Evolutionary conservation across 2,797 vertebrate species (phyloP), one percentile per base, ranked within the genome.

Genomic region (Rallus crepitans): DNA sequence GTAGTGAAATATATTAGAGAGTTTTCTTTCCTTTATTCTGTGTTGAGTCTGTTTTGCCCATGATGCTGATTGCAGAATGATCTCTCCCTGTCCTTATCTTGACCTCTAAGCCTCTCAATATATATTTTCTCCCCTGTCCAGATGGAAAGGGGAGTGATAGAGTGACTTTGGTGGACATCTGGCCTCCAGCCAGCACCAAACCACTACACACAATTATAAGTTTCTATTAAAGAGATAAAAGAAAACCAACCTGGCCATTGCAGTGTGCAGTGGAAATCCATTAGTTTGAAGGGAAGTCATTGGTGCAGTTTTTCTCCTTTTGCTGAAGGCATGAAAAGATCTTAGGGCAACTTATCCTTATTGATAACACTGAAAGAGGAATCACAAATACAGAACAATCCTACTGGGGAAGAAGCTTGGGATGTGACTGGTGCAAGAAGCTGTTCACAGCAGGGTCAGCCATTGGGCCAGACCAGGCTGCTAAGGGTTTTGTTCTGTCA

Each of bases 341-440:
- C 35, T 60, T 24, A 75, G 14, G 7, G 8, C 39, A 64, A 5
- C 11, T 93, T n/a, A 14, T 69, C 5, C 4, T 11, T 69, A 12
- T 75, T 78, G 20, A 14, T 10, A 57, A 12, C 15, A 5, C 20
- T 68, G 75, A 39, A 47, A 30, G 1, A 56, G 8, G 23, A 55
- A 59, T 71, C 21, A 42, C 27, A 68, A n/a, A 56, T 27, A 30
- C 6, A 40, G 20, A 25, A 33, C 30, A 56, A 2, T 24, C 31
- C 12, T 4, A 5, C 0, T 76, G 12, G 17, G 15, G 31, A 42
- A 53, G 47, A 31, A 83, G 12, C 5, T 1, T 28, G 35, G 20
- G 5, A 45, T 3, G 4, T 55, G 13, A 31, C 45, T 79, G 12
- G 8, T 35, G 31, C 7, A n/a, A 56, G 55, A 21, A 33, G 20